Evolutionary conservation across 35 echinoderm and acorn worm species (phyloP).

Genomic region (Stichopus chloronotus): DNA sequence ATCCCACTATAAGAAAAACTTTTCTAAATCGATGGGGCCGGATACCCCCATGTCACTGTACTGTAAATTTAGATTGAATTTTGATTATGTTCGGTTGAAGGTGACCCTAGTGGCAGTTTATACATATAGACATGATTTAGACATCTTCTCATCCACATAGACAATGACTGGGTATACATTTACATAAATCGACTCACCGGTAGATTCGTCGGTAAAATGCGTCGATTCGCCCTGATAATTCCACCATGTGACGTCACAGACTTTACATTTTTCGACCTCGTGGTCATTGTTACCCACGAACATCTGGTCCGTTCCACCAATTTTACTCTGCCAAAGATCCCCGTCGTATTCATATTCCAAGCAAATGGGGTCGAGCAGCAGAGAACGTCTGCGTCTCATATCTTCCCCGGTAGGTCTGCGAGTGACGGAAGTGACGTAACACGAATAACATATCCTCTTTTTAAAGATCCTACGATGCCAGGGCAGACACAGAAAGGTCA

Average conservation of each 20-base stretch:
- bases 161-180: no score
- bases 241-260: not conserved
- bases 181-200: not conserved
- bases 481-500: conserved; percentile 9
- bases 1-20: no score
- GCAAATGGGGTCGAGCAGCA: conserved; percentile 9
- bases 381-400: not conserved
- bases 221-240: not conserved
- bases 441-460: not conserved
- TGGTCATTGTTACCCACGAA: not conserved
- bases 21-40: no score
- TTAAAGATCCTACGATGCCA: not conserved
- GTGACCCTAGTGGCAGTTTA: no score
- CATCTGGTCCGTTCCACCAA: not conserved
- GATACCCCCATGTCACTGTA: no score
- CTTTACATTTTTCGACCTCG: not conserved
- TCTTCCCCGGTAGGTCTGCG: not conserved
- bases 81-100: no score
- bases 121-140: no score
- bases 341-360: conserved; percentile 41
- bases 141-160: no score
- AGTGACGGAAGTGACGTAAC: not conserved
- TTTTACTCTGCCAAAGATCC: not conserved
- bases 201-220: not conserved
- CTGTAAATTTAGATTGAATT: no score